Base-by-base conservation (phyloP, 2,797 vertebrate species). In the Gallirallus australis region DNA sequence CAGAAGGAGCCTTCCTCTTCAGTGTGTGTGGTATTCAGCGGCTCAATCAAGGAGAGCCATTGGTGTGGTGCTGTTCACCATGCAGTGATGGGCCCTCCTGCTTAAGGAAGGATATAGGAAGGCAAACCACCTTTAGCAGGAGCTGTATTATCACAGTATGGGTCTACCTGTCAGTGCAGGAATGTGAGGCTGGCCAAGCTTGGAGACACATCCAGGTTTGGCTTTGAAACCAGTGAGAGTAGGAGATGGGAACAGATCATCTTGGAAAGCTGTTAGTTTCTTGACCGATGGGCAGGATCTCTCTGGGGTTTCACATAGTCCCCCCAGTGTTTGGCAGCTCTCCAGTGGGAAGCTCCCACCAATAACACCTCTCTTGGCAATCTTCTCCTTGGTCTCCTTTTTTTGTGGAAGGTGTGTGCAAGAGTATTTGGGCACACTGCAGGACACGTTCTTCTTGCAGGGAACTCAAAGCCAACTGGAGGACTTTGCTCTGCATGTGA, bases 351-450 rank as follows among this genome's bases (percentile, higher is more conserved):
- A 31, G 5, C 23, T 68, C 35, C n/a, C 40, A 40, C 8, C 3
- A 11, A 8, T 75, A 65, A 19, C 33, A 8, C 15, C 37, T 39
- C 6, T 82, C 47, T 45, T 2, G 3, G 1, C 18, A 53, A 1
- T 30, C 35, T 37, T 53, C 18, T 40, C 33, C 40, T 23, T 4
- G 11, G 25, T 54, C 64, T 73, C 15, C 15, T 64, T 28, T 45
- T 65, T 45, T 12, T 45, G 42, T 47, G 47, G 25, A 27, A 31
- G 37, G 15, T 15, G 17, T 8, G 14, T 23, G 52, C 31, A 60
- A 16, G 31, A 24, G 9, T 21, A 0, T 57, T 45, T 57, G 27
- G 9, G 4, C 24, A 10, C 0, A 0, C 10, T 40, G 65, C 10
- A 21, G 30, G n/a, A n/a, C 50, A 5, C 2, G 11, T 37, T 63